Conservation (phyloP, 2,113 vertebrate species). For the Craseonycteris thonglongyai region DNA sequence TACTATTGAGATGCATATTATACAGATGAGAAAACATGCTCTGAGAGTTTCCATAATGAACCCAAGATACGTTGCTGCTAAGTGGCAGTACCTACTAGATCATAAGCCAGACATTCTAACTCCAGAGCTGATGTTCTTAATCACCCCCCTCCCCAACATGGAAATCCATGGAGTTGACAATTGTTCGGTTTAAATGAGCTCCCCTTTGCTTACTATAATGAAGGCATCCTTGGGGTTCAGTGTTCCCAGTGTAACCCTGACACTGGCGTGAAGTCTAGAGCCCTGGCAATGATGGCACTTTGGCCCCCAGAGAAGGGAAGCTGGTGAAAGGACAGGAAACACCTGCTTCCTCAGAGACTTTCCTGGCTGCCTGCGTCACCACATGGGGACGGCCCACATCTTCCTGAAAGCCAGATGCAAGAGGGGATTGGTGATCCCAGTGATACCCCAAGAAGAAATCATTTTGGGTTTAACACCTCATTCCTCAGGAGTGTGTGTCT, state of each 20-base stretch:
- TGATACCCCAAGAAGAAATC: not conserved
- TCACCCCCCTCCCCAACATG: not conserved
- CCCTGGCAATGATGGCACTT: not conserved
- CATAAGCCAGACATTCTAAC: not conserved
- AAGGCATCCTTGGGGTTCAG: not conserved
- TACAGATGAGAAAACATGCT: not conserved
- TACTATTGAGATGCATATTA: not conserved
- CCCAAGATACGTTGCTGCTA: not conserved
- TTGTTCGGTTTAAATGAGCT: not conserved
- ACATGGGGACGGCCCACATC: not conserved
- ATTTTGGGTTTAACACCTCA: not conserved
- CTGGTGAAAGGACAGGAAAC: not conserved
- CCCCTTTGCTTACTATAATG: not conserved
- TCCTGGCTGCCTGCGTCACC: not conserved
- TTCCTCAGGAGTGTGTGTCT: not conserved
- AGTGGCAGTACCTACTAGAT: not conserved
- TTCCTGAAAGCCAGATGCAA: not conserved
- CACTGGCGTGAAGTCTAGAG: not conserved
- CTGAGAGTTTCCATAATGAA: not conserved
- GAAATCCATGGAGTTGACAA: not conserved
- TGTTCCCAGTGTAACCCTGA: not conserved
- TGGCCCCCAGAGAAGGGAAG: not conserved
- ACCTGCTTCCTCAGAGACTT: not conserved
- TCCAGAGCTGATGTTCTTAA: not conserved
- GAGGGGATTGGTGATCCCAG: not conserved